Evolutionary conservation across 2,797 vertebrate species (phyloP), one percentile per base, ranked within the genome.

Genomic region (Alouatta caraya): DNA sequence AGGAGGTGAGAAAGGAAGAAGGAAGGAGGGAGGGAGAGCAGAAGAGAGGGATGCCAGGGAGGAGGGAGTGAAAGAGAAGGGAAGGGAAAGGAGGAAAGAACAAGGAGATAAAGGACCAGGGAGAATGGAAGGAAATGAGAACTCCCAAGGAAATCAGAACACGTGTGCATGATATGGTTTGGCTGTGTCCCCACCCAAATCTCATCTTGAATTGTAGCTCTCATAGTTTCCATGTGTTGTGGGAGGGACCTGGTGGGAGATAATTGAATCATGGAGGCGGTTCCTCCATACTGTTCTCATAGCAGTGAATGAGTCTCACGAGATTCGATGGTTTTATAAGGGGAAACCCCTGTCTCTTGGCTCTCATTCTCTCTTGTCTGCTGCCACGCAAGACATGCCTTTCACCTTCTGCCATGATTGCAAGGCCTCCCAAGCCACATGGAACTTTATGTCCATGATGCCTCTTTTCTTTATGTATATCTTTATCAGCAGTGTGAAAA

Each of bases 161-260:
- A 0, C 0, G 0, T 5, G 4, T 1, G 24, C 44, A 9, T 2
- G 13, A 7, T 1, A 19, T 8, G 8, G 33, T 67, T 67, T 19
- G 61, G 61, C 61, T 67, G 0, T 67, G 61, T 67, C 33, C 33
- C 33, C 61, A 67, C 61, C 61, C 33, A 67, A n/a, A 67, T 67
- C 33, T 19, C 33, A 17, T 67, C 61, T 67, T 67, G 61, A n/a
- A 67, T 67, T 67, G 61, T 9, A 67, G 61, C 33, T 67, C 61
- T 15, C 30, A 67, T 19, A 67, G 61, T n/a, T 67, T 17, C 61
- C 33, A 8, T 17, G 15, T 67, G 61, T 67, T n/a, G 61, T 1
- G 0, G 33, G 61, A n/a, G 33, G 61, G 61, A 67, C 15, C 33
- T 33, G 17, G 7, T 33, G 33, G 33, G 61, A 67, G 33, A 33